A percentile compares a stretch with the other conserved stretches of the same genome.
phyloP scores from a whole-genome alignment of 2,113 vertebrate species.

The Stigmatopora nigra region DNA sequence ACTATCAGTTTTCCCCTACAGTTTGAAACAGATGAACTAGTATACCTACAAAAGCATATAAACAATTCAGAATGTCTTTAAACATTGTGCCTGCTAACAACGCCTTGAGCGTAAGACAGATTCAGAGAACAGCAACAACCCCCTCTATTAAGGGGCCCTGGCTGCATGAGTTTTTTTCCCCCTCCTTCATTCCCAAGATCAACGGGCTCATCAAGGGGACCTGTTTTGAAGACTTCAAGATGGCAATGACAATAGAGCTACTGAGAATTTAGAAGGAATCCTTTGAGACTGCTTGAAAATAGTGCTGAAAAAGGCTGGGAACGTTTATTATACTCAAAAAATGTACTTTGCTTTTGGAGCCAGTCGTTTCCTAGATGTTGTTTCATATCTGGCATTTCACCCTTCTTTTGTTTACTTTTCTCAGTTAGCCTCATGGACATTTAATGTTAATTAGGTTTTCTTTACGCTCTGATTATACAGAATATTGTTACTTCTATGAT shows the following conservation, averaged over 20 bases:
- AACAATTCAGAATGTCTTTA: neutral
- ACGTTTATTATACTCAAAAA: no score
- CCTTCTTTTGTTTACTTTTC: slow-evolving; percentile 24
- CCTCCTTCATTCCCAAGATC: neutral
- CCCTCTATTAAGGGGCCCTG: neutral
- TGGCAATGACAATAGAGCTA: neutral
- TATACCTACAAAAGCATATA: neutral
- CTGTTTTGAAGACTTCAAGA: neutral
- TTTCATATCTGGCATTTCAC: slow-evolving; percentile 24
- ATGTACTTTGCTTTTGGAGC: no score
- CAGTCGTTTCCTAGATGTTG: neutral
- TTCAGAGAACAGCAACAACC: neutral
- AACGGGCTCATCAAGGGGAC: neutral
- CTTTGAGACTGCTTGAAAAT: neutral
- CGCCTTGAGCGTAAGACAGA: neutral
- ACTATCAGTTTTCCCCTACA: neutral
- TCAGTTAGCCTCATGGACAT: slow-evolving; percentile 6
- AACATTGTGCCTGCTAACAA: neutral
- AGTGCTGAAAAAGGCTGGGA: neutral
- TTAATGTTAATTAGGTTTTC: slow-evolving; percentile 23
- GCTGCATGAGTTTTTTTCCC: neutral
- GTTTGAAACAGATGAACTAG: neutral
- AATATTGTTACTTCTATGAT: slow-evolving; percentile 10
- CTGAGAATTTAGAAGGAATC: neutral
- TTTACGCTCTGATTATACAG: slow-evolving; percentile 24